Evolutionary conservation across 1,140 invertebrate species (phyloP).

Genomic region (Philaenus spumarius): DNA sequence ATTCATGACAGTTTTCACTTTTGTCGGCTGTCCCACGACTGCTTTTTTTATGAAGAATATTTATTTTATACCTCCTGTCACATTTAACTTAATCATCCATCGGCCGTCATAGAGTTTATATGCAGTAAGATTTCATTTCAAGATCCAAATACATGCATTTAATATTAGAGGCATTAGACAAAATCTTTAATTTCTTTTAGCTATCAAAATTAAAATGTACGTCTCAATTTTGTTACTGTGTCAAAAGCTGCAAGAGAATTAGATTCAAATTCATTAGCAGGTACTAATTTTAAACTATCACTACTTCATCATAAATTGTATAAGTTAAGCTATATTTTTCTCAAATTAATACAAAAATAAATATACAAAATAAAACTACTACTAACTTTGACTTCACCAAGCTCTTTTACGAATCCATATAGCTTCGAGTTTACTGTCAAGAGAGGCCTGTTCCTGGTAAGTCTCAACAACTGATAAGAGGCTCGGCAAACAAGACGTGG

Average conservation of each 20-base stretch:
- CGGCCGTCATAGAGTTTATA: no score
- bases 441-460: constrained; percentile 64
- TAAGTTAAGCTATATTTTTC: background rate
- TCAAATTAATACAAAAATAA: background rate
- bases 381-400: constrained; percentile 63
- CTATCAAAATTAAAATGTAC: no score
- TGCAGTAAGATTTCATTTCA: no score
- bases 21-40: no score
- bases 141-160: no score
- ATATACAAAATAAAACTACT: background rate
- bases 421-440: constrained; percentile 74
- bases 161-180: no score
- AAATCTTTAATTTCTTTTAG: no score
- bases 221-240: background rate
- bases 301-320: background rate
- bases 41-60: no score
- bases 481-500: constrained; percentile 61
- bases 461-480: constrained; percentile 61
- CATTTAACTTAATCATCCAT: no score
- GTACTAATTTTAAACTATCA: background rate
- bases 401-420: constrained; percentile 79
- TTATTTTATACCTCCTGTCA: no score
- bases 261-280: background rate
- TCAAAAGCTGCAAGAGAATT: background rate
- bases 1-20: no score